Percentiles rank a stretch among this genome's conserved stretches.
Conservation (phyloP, 1,140 invertebrate genomes). For the Spodoptera frugiperda region DNA sequence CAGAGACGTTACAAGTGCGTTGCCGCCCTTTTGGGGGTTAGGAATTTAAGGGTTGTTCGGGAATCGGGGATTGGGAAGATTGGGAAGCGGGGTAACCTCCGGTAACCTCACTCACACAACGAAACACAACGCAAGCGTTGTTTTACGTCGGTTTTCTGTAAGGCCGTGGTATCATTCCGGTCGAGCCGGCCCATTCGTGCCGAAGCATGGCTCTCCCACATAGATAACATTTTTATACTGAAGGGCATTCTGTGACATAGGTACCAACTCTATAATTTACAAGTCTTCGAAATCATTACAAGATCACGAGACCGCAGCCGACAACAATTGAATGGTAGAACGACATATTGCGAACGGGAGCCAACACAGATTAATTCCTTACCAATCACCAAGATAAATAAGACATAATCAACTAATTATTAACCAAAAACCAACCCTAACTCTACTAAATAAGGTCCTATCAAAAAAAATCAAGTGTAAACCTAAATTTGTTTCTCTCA, state of each 20-base stretch:
- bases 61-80: no score
- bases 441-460: neutral
- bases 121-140: no score
- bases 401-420: neutral
- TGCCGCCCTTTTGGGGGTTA: no score
- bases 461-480: neutral
- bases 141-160: no score
- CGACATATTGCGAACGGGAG: conserved; percentile 40
- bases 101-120: no score
- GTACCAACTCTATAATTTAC: conserved; percentile 1
- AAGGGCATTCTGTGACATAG: neutral
- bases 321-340: conserved; percentile 9
- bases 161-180: no score
- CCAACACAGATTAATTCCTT: conserved; percentile 31
- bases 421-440: neutral
- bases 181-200: no score
- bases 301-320: conserved; percentile 14
- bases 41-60: no score
- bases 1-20: no score
- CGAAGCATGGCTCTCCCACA: no score
- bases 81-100: no score
- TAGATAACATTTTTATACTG: no score
- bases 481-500: neutral
- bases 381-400: conserved; percentile 4
- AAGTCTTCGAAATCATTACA: conserved; percentile 2